phyloP scores from a whole-genome alignment of 2,888 invertebrate genomes.

The Plebejus anna region DNA sequence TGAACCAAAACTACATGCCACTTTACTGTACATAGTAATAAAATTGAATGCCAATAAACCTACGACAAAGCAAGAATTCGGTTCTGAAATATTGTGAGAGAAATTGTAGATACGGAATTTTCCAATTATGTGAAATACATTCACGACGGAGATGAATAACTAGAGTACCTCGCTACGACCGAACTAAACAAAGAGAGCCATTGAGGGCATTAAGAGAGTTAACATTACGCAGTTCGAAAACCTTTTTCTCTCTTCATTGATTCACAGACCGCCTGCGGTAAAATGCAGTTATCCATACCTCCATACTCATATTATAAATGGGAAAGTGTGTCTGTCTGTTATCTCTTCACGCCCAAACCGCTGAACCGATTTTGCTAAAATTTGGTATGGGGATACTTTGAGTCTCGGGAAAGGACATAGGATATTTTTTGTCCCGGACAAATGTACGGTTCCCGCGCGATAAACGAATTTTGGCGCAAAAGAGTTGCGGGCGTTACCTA shows the following conservation, averaged over 20 bases:
- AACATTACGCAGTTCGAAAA: background rate
- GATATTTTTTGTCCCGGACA: too few species aligned
- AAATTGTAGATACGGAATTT: conserved; percentile 3
- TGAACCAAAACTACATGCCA: background rate
- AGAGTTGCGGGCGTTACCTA: too few species aligned
- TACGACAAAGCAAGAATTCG: conserved; percentile 5
- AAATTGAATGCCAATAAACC: conserved; percentile 25
- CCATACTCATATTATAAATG: too few species aligned
- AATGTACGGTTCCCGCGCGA: too few species aligned
- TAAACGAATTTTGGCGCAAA: too few species aligned
- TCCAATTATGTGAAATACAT: conserved; percentile 19
- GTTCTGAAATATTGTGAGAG: background rate
- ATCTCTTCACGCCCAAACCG: too few species aligned
- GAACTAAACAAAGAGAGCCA: conserved; percentile 8
- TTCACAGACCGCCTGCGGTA: background rate
- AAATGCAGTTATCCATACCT: background rate
- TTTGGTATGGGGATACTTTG: too few species aligned
- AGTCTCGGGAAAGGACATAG: too few species aligned
- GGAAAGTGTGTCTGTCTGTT: too few species aligned
- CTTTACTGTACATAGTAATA: background rate
- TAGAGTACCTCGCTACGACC: background rate
- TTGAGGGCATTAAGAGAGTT: background rate
- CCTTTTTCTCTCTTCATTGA: background rate
- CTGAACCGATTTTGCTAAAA: too few species aligned
- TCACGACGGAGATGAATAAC: conserved; percentile 15